Evolutionary conservation across 2,113 vertebrate genomes (phyloP).

Genomic region (Cebidichthys violaceus): DNA sequence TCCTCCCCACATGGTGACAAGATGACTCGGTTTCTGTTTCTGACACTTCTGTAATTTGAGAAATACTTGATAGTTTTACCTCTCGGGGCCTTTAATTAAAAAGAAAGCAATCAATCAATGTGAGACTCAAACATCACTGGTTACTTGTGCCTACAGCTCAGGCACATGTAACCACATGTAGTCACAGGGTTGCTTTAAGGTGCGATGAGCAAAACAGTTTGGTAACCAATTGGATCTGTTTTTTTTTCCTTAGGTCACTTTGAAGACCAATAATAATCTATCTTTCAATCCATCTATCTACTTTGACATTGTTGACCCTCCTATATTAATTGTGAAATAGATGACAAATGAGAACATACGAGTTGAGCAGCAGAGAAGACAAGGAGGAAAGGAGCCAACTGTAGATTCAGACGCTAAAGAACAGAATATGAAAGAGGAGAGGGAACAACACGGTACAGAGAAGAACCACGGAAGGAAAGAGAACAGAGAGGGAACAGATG

Average conservation of each 20-base stretch:
- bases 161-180: neutral
- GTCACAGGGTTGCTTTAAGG: neutral
- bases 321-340: neutral
- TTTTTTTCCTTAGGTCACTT: no score
- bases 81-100: no score
- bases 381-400: neutral
- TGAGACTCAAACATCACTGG: no score
- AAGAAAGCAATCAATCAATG: no score
- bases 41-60: neutral
- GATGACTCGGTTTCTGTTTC: neutral
- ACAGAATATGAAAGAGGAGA: neutral
- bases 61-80: neutral
- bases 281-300: neutral
- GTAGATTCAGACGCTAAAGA: neutral
- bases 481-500: slow-evolving; percentile 8
- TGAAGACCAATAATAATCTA: no score
- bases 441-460: neutral
- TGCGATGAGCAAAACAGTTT: neutral
- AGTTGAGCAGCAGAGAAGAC: neutral
- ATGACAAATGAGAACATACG: neutral
- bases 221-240: no score
- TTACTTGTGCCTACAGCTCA: neutral
- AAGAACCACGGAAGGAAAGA: neutral
- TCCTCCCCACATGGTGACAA: no score
- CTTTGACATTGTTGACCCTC: neutral